These are phyloP conservation scores for Rhagologus leucostigma DNA, from an alignment of 2,113 vertebrate genomes.

Conservation along the genomic window DNA sequence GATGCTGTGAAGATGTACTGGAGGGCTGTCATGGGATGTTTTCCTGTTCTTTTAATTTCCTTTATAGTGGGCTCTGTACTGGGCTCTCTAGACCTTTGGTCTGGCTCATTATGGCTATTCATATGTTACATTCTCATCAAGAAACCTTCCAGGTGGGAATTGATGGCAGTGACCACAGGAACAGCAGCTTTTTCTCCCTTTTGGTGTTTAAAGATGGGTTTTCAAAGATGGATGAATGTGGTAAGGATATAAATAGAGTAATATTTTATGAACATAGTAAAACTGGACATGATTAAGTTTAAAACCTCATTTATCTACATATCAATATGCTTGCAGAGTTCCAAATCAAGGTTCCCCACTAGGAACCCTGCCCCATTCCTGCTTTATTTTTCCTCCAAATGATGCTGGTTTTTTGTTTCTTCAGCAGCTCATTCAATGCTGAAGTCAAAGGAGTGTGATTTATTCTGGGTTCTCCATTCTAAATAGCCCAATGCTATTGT, in stretches of 20 bases:
- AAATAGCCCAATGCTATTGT: background rate
- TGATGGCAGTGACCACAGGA: background rate
- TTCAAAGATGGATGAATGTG: background rate
- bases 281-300: background rate
- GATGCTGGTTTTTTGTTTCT: background rate
- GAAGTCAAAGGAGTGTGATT: background rate
- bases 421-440: background rate
- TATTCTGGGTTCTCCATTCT: background rate
- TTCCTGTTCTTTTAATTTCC: background rate
- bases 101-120: background rate
- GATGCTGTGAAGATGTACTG: background rate
- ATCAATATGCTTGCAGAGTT: background rate
- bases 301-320: background rate
- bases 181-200: background rate
- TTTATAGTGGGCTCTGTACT: accelerated
- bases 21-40: background rate
- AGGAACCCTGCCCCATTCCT: background rate
- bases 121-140: background rate
- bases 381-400: background rate
- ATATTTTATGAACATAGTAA: background rate
- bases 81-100: background rate
- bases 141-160: background rate
- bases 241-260: background rate
- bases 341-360: background rate
- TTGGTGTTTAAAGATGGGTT: background rate